phyloP scores from a whole-genome alignment of 2,888 invertebrate genomes.

The Apamea crenata region DNA sequence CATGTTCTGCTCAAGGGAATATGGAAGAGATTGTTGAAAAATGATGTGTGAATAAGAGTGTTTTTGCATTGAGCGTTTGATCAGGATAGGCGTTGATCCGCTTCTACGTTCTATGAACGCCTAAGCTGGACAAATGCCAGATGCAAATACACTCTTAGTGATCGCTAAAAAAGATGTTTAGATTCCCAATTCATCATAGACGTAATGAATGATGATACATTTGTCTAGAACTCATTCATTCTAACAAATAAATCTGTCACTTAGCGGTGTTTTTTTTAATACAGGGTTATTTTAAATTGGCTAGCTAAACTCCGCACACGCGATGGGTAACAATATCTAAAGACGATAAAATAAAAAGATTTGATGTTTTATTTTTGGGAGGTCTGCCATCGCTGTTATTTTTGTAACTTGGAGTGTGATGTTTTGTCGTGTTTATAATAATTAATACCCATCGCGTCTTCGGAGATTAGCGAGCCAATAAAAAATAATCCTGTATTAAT shows the following conservation, averaged over 20 bases:
- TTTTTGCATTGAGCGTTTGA: background rate
- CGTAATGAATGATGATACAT: background rate
- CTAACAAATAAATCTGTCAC: background rate
- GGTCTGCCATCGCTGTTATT: too few relatives aligned
- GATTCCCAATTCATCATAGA: background rate
- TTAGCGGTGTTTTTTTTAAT: too few relatives aligned
- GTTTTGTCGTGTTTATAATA: too few relatives aligned
- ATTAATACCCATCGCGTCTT: too few relatives aligned
- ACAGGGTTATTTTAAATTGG: too few relatives aligned
- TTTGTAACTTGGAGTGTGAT: too few relatives aligned
- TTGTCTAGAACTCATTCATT: slow-evolving; percentile 1
- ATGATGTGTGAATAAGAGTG: background rate
- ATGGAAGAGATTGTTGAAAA: background rate
- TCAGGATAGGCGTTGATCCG: background rate
- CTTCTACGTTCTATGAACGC: background rate
- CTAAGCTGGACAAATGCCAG: background rate
- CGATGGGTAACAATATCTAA: too few relatives aligned
- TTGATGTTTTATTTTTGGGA: too few relatives aligned
- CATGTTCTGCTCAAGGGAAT: slow-evolving; percentile 56
- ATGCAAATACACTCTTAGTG: background rate
- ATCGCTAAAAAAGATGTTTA: background rate
- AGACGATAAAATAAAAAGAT: too few relatives aligned
- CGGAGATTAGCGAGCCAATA: too few relatives aligned
- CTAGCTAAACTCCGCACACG: too few relatives aligned
- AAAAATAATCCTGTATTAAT: background rate